Percentiles rank a stretch among this genome's conserved stretches.
These are phyloP conservation scores for Gorsachius magnificus DNA, from an alignment of 2,797 vertebrate genomes.

Conservation along the genomic window DNA sequence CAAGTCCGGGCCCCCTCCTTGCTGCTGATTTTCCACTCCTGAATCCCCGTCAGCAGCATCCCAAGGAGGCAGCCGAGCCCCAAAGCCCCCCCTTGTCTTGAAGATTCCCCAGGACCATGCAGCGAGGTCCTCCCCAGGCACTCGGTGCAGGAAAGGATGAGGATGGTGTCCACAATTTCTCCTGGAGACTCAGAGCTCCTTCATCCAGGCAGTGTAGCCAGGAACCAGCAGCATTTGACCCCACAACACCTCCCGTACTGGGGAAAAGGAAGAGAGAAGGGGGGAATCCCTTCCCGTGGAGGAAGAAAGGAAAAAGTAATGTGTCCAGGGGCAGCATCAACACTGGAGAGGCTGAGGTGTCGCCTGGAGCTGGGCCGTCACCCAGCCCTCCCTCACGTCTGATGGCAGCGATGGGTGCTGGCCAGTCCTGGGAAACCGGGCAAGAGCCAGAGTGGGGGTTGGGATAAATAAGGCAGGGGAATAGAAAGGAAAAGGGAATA, in stretches of 20 bases:
- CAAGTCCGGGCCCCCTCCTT: not conserved
- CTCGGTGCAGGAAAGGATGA: not conserved
- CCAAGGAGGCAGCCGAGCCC: not conserved
- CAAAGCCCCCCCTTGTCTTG: not conserved
- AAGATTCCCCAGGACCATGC: not conserved
- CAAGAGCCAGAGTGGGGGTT: not conserved
- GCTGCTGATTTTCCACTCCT: not conserved
- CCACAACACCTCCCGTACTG: not conserved
- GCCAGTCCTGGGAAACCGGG: not conserved
- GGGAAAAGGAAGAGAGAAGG: not conserved
- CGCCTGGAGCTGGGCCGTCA: not conserved
- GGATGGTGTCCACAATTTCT: not conserved
- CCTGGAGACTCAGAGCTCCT: not conserved
- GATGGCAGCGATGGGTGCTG: not conserved
- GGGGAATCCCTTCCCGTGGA: not conserved
- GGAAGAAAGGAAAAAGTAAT: not conserved
- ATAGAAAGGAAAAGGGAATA: conserved; percentile 27
- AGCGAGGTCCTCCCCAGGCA: not conserved
- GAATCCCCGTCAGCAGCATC: not conserved
- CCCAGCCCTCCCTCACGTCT: not conserved
- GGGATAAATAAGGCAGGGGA: not conserved
- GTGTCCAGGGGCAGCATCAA: not conserved
- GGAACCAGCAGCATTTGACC: not conserved
- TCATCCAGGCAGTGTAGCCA: not conserved
- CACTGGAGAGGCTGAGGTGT: not conserved